Base-by-base conservation (phyloP, 2,797 vertebrate genomes). In the Eulemur albifrons region DNA sequence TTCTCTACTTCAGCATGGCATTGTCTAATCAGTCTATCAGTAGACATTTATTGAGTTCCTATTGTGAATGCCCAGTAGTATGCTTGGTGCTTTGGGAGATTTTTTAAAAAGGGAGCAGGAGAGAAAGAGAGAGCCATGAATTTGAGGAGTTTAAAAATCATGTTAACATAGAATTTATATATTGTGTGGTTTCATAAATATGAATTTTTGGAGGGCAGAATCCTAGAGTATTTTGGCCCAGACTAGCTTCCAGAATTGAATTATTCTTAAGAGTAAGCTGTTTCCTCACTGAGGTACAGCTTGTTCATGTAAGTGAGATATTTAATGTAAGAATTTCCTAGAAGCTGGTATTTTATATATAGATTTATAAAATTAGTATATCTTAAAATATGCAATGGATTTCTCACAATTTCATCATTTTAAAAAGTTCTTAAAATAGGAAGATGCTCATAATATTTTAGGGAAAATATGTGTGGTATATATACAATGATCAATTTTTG, bases 11-110 rank as follows among this genome's bases (percentile, higher is more conserved):
- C 77, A 83, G 6, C 30, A 57, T 38, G 63, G 67, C 88, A 50
- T 84, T 95, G 82, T 96, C 57, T 88, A 38, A n/a, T 86, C 40
- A 91, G 93, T 73, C 65, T 86, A 11, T 93, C 70, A 93, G 1
- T 92, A 89, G 73, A 76, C 91, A 50, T 93, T 92, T 79, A 93
- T 84, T 67, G 81, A 95, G 79, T 76, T 48, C 8, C 40, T 93
- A 10, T 35, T 70, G 1, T 93, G 82, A 94, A 94, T 93, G 50
- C 45, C 73, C 65, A 45, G 50, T 84, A 65, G 63, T 92, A 38
- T 92, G 43, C 76, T 70, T 27, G 23, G 17, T 85, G 14, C 75
- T 87, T 90, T 80, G 70, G 84, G 20, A 30, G n/a, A 40, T 76
- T 90, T 30, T 67, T 70, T 11, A 48, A 61, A 52, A 67, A 52